phyloP scores from a whole-genome alignment of 2,797 vertebrate genomes.

The Lutjanus campechanus region DNA sequence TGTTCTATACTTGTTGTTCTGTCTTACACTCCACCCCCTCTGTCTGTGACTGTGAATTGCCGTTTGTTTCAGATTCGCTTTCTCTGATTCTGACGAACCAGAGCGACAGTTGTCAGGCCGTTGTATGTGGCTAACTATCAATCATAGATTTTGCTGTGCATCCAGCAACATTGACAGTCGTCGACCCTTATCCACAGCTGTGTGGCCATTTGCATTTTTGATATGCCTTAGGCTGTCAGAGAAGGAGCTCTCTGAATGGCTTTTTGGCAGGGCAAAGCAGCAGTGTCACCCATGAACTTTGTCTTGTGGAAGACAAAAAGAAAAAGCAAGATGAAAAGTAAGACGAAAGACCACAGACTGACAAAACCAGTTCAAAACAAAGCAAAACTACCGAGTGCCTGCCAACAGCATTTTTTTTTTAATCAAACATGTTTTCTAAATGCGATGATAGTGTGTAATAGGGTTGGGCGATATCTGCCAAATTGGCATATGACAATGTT shows the following conservation, averaged over 20 bases:
- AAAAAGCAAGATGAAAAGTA: too few species aligned
- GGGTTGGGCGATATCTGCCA: too few species aligned
- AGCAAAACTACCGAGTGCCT: too few species aligned
- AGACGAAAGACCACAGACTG: too few species aligned
- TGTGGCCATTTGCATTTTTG: neutral
- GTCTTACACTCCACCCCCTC: neutral
- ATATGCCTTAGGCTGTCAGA: neutral
- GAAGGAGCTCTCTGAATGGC: neutral
- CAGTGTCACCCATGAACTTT: neutral
- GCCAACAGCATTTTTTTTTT: too few species aligned
- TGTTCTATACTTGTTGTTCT: neutral
- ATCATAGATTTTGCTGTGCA: neutral
- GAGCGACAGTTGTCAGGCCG: neutral
- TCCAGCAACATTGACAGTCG: neutral
- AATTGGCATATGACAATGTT: too few species aligned
- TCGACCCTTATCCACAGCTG: neutral
- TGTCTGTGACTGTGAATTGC: slow-evolving; percentile 1
- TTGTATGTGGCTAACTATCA: neutral
- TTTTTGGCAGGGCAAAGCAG: neutral
- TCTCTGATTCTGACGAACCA: neutral
- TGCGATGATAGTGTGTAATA: too few species aligned
- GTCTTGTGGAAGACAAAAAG: neutral
- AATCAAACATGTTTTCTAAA: neutral
- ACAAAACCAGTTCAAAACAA: too few species aligned
- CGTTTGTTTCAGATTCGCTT: neutral